Evolutionary conservation across 2,797 vertebrate genomes (phyloP).

Genomic region (Sardinella longiceps): DNA sequence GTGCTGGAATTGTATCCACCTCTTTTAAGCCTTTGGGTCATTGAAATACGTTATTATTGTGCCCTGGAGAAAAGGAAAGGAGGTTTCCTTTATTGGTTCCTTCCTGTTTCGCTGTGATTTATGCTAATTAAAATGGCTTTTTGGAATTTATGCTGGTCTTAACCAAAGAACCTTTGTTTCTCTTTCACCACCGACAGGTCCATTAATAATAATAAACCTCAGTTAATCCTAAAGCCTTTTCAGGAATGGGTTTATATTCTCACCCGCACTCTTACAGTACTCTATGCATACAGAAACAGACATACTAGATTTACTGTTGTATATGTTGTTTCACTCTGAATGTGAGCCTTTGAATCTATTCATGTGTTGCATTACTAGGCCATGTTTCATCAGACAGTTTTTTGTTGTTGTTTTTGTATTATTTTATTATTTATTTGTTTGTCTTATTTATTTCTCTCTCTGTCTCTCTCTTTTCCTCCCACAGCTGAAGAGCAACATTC

Average conservation of each 20-base stretch:
- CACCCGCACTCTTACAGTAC: too few relatives aligned
- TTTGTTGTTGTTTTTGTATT: not conserved
- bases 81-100: not conserved
- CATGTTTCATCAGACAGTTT: not conserved
- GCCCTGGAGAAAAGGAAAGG: not conserved
- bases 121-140: not conserved
- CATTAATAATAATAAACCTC: too few relatives aligned
- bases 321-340: not conserved
- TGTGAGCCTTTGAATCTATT: not conserved
- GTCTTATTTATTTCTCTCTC: not conserved
- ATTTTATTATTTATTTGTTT: not conserved
- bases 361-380: not conserved
- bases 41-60: not conserved
- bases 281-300: not conserved
- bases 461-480: slow-evolving; percentile 42
- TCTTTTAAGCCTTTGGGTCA: not conserved
- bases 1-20: not conserved
- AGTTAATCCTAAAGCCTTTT: not conserved
- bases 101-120: not conserved
- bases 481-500: slow-evolving; percentile 82
- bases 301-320: too few relatives aligned
- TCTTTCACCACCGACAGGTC: not conserved
- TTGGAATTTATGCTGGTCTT: not conserved
- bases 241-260: too few relatives aligned
- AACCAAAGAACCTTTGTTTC: not conserved